These are phyloP conservation scores for Odontamblyopus rebecca DNA, from an alignment of 2,797 vertebrate genomes.

Conservation along the genomic window DNA sequence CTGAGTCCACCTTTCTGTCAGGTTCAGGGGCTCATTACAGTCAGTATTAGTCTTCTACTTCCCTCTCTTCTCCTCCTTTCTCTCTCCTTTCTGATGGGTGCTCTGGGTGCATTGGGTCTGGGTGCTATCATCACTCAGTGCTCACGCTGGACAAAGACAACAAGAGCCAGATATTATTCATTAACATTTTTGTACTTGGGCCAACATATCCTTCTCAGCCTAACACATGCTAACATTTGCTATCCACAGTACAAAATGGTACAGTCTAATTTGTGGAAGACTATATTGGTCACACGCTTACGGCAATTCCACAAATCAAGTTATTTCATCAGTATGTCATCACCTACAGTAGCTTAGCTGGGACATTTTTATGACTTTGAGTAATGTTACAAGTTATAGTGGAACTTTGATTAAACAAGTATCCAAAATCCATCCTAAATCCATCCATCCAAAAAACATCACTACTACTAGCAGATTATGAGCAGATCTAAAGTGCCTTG, in stretches of 20 bases:
- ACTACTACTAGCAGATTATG: background rate
- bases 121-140: constrained; percentile 47
- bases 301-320: background rate
- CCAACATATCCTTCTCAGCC: constrained; percentile 39
- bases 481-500: background rate
- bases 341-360: background rate
- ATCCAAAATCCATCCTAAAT: too few relatives aligned
- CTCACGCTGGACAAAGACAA: constrained; percentile 45
- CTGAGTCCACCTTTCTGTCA: constrained; percentile 31
- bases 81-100: constrained; percentile 43
- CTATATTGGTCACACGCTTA: background rate
- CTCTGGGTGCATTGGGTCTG: constrained; percentile 41
- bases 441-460: background rate
- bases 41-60: constrained; percentile 34
- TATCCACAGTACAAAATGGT: background rate
- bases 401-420: background rate
- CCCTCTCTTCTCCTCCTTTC: constrained; percentile 40
- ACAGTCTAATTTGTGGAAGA: background rate
- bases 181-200: constrained; percentile 60
- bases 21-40: constrained; percentile 32
- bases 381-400: background rate
- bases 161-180: constrained; percentile 44
- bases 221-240: constrained; percentile 9
- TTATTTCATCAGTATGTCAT: background rate
- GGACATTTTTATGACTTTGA: background rate